Evolutionary conservation across 2,888 invertebrate genomes (phyloP).

Genomic region (Andrena trimmerana): DNA sequence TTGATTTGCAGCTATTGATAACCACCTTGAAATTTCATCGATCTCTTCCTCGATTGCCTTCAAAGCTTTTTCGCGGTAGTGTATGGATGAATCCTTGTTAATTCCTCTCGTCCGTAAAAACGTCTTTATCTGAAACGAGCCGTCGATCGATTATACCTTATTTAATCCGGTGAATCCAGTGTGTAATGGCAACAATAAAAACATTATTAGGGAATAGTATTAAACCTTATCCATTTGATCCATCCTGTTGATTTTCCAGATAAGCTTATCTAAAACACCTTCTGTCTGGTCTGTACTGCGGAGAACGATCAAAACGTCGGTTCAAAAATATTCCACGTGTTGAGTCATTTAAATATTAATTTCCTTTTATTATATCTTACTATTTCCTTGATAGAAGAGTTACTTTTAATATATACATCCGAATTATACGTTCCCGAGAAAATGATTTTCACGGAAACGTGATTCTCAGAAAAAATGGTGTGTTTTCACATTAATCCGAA

Average conservation of each 20-base stretch:
- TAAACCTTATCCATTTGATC: slow-evolving; percentile 45
- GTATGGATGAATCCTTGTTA: neutral
- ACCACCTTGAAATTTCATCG: neutral
- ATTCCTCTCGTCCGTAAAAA: slow-evolving; percentile 5
- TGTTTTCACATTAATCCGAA: too few relatives aligned
- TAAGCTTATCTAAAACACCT: neutral
- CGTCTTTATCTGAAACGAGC: neutral
- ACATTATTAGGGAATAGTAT: neutral
- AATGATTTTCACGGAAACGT: too few relatives aligned
- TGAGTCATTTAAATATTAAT: neutral
- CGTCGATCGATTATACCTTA: neutral
- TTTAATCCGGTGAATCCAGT: neutral
- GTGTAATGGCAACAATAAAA: neutral
- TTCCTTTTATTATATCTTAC: neutral
- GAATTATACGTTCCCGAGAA: too few relatives aligned
- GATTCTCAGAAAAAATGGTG: too few relatives aligned
- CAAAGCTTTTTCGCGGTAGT: neutral
- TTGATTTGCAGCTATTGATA: neutral
- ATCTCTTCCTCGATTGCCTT: neutral
- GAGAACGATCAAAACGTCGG: neutral
- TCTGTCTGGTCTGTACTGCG: neutral
- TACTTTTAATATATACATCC: too few relatives aligned
- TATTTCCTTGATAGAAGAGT: neutral
- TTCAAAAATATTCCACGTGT: neutral
- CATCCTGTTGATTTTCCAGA: neutral